Base-by-base conservation (phyloP, 2,888 invertebrate genomes). In the Lordiphosa fenestrarum region DNA sequence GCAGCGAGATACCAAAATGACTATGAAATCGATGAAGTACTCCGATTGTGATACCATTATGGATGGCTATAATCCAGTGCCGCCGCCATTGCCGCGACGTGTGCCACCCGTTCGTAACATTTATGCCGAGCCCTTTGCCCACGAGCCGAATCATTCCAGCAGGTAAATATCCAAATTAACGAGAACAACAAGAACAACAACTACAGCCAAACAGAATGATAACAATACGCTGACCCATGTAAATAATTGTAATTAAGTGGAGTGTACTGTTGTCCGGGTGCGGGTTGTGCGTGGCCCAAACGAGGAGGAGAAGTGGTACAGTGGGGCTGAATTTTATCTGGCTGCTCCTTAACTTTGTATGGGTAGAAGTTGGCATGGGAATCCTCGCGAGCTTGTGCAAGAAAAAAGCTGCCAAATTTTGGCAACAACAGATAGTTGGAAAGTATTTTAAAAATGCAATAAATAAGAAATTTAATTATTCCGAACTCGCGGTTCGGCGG, bases 41-140 rank as follows among this genome's bases (percentile, higher is more conserved):
- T 88, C 89, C 77, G 90, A 90, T 89, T 90, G 90, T 89, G 90
- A 90, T 88, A 89, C 90, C 73, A 90, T 90, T 84, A 90, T 90
- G 90, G 90, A 90, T 85, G 89, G 89, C 72, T 90, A 89, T 84
- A 90, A 90, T 87, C 90, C 90, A 51, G 89, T 90, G 70, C 90
- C 90, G 68, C 90, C 90, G 19, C 90, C 90, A 51, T 77, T 90
- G 66, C 90, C 90, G 64, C 85, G 90, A 33, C 86, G 90, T 52
- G 89, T 90, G 70, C 90, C 90, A 55, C 90, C 90, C 49, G 87
- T 88, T 58, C 86, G 90, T 62, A 90, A 90, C 76, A 90, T 90
- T 59, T 90, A 90, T 76, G 90, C 90, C 51, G 90, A 90, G 69
- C 90, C 90, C 71, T 90, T 90, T 86, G 88, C 90, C 78, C 89